Percentiles rank a stretch among this genome's conserved stretches.
Evolutionary conservation across 2,888 invertebrate genomes (phyloP).

Genomic region (Caenorhabditis sp.): DNA sequence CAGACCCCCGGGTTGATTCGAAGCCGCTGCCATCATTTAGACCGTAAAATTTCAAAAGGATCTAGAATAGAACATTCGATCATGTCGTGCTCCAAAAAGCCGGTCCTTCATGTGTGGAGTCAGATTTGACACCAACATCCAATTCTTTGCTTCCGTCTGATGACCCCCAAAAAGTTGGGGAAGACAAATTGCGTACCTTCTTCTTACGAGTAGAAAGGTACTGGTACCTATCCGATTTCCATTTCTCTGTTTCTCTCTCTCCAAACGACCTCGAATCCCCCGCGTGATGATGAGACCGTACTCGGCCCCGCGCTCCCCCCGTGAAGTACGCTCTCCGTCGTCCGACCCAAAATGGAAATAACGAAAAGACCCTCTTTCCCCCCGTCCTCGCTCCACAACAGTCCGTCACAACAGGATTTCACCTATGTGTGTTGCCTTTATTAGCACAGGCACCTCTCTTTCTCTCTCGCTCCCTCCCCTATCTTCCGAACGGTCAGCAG

Average conservation of each 20-base stretch:
- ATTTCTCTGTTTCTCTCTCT: background rate
- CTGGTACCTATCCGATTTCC: conserved; percentile 36
- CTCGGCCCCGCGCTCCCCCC: conserved; percentile 23
- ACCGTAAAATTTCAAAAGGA: too few species aligned
- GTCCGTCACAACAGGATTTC: conserved; percentile 50
- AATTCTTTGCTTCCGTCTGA: background rate
- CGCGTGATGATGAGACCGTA: conserved; percentile 34
- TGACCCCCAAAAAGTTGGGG: background rate
- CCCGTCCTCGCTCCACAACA: conserved; percentile 14
- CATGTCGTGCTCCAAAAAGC: too few species aligned
- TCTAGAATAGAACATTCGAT: too few species aligned
- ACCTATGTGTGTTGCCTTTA: conserved; percentile 46
- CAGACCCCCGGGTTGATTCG: too few species aligned
- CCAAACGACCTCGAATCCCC: conserved; percentile 46
- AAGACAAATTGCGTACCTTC: conserved; percentile 1
- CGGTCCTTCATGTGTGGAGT: too few species aligned
- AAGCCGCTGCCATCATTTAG: too few species aligned
- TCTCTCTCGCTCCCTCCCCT: conserved; percentile 9
- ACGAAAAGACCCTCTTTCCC: conserved; percentile 18
- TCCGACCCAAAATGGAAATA: conserved; percentile 52
- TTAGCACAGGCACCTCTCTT: conserved; percentile 39
- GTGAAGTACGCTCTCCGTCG: conserved; percentile 27
- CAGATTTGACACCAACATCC: too few species aligned
- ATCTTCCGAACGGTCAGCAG: conserved; percentile 31
- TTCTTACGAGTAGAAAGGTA: background rate